Base-by-base conservation (phyloP, 2,113 vertebrate genomes). In the Xyliphius kryptos region DNA sequence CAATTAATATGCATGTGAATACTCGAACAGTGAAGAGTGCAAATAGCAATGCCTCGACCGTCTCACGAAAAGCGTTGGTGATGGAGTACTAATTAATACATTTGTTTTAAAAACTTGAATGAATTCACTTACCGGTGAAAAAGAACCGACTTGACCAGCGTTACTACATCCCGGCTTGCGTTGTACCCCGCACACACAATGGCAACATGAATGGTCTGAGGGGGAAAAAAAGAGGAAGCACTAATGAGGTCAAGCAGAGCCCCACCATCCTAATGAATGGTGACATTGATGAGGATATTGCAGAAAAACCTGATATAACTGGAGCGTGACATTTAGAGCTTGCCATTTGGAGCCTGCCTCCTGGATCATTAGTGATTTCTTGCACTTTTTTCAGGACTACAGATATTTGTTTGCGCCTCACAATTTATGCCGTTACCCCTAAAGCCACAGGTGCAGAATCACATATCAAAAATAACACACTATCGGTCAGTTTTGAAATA, bases 171-270 rank as follows among this genome's bases (percentile, higher is more conserved):
- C 38, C 96, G 89, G 71, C 95, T 98, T 61, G 95, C 95, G 0
- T 59, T 59, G 43, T 59, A 59, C 5, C 56, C 56, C 2, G 56
- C 96, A 57, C 96, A 99, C 12, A 99, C 96, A 38, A 99, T 99
- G 72, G 96, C 96, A 37, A 99, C 93, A 0, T 99, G 95, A 80
- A 99, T 99, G 0, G 92, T 97, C 96, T 99, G 83, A n/a, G n/a
- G n/a, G n/a, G n/a, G n/a, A 36, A 14, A 67, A 74, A 80, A 70
- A 72, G 63, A 76, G 69, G 12, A 46, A 79, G 6, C 55, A 32
- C 40, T 32, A 44, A 44, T 32, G 41, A 59, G 48, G 48, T 51
- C 16, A 40, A 49, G 21, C 10, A 40, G 32, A 49, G 7, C 2
- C 26, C 32, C 9, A 50, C 38, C 57, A 50, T 63, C 20, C 32